These are phyloP conservation scores for Diploptera punctata DNA, from an alignment of 2,888 invertebrate genomes.

Conservation along the genomic window DNA sequence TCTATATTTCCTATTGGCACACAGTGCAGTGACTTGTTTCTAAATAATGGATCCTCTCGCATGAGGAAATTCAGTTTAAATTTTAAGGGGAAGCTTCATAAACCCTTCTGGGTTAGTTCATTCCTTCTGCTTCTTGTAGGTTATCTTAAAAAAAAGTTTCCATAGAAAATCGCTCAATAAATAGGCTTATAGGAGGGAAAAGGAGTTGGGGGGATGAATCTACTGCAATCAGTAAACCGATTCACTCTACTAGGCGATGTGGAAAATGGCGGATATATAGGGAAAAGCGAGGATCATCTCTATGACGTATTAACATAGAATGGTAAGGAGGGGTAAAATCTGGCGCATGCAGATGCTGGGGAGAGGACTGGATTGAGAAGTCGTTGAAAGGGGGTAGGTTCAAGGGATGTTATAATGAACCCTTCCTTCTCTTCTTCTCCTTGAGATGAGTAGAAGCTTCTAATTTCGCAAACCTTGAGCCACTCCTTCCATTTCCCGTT, in stretches of 20 bases:
- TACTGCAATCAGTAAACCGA: constrained; percentile 7
- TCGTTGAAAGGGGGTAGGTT: not conserved
- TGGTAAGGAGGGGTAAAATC: not conserved
- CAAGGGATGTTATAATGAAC: constrained; percentile 9
- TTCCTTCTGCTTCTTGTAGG: not conserved
- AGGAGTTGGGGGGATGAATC: not conserved
- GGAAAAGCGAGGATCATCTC: constrained; percentile 8
- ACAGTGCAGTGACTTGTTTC: constrained; percentile 21
- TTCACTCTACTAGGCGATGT: not conserved
- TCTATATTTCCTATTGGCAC: constrained; percentile 30
- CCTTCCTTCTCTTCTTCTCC: too few relatives aligned
- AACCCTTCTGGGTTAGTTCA: not conserved
- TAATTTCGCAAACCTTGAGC: not conserved
- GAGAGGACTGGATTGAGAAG: not conserved
- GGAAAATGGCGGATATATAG: constrained; percentile 13
- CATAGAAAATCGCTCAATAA: constrained; percentile 28
- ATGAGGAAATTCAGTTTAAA: constrained; percentile 38
- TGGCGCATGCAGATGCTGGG: not conserved
- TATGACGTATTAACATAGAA: constrained; percentile 11
- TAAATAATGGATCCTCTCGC: constrained; percentile 33
- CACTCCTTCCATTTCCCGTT: too few relatives aligned
- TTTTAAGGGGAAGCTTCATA: constrained; percentile 22
- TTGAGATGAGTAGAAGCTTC: not conserved
- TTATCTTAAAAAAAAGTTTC: constrained; percentile 15
- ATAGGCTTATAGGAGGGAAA: not conserved